phyloP scores from a whole-genome alignment of 2,888 invertebrate species.

The Erpobdella octoculata region DNA sequence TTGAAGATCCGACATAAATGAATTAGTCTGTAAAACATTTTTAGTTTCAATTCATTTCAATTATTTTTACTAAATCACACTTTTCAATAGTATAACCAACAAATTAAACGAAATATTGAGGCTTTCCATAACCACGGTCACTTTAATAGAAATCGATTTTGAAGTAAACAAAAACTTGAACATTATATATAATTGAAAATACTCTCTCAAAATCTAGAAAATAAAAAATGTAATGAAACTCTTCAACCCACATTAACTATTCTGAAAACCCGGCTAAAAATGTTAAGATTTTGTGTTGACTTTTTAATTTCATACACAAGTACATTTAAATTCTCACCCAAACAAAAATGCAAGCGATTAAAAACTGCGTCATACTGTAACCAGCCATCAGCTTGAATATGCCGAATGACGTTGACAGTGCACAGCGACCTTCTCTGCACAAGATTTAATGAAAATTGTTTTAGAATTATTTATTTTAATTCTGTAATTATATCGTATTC shows the following conservation, averaged over 20 bases:
- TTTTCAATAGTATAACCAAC: no score
- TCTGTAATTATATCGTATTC: conserved; percentile 59
- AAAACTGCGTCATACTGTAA: conserved; percentile 77
- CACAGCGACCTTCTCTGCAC: conserved; percentile 62
- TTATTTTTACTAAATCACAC: no score
- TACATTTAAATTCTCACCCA: conserved; percentile 62
- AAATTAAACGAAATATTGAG: no score
- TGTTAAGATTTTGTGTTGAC: neutral
- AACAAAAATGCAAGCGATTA: conserved; percentile 69
- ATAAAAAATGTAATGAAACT: no score
- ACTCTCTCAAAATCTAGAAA: no score
- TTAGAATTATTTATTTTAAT: neutral
- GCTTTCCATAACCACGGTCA: no score
- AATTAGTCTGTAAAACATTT: conserved; percentile 47
- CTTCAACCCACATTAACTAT: neutral
- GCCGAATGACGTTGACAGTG: conserved; percentile 79
- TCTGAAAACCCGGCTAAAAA: neutral
- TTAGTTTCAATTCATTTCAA: no score
- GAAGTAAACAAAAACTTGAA: no score
- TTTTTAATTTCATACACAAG: neutral
- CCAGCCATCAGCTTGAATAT: conserved; percentile 85
- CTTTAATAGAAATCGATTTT: no score
- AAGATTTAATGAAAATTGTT: no score
- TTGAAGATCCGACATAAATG: conserved; percentile 53
- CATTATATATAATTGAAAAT: neutral